phyloP scores from a whole-genome alignment of 2,888 invertebrate genomes.

The Mylabris sibirica region DNA sequence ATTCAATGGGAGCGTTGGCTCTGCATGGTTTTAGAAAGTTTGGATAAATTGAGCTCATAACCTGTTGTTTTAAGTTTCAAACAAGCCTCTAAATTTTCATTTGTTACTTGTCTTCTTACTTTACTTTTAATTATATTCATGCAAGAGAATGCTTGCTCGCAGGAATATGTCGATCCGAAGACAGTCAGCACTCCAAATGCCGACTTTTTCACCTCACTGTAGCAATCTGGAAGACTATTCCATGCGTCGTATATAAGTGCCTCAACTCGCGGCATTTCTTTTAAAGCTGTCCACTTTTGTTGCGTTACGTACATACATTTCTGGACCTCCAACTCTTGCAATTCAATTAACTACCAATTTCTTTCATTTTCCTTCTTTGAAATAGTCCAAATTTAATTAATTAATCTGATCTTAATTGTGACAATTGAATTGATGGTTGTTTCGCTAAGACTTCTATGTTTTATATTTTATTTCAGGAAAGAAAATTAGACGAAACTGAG shows the following conservation, averaged over 20 bases:
- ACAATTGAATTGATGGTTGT: too few relatives aligned
- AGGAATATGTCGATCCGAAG: slow-evolving; percentile 38
- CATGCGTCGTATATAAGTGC: slow-evolving; percentile 47
- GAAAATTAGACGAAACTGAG: too few relatives aligned
- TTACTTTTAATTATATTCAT: slow-evolving; percentile 40
- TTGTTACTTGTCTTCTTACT: slow-evolving; percentile 37
- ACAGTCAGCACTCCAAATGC: slow-evolving; percentile 44
- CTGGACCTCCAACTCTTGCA: slow-evolving; percentile 42
- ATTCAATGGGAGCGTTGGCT: slow-evolving; percentile 20
- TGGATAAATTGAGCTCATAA: slow-evolving; percentile 26
- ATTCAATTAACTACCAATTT: too few relatives aligned
- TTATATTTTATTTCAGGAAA: too few relatives aligned
- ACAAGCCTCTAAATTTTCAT: slow-evolving; percentile 36
- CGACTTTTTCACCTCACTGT: slow-evolving; percentile 48
- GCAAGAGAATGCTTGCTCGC: slow-evolving; percentile 32
- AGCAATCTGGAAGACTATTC: slow-evolving; percentile 50
- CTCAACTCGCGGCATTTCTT: slow-evolving; percentile 37
- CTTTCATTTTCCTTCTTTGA: too few relatives aligned
- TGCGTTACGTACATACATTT: background rate
- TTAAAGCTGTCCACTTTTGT: slow-evolving; percentile 38
- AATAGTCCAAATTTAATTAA: too few relatives aligned
- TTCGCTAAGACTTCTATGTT: too few relatives aligned
- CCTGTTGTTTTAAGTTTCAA: slow-evolving; percentile 33
- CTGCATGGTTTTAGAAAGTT: slow-evolving; percentile 31
- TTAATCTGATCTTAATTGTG: too few relatives aligned